phyloP scores from a whole-genome alignment of 2,113 vertebrate species.

The Grantiella picta region DNA sequence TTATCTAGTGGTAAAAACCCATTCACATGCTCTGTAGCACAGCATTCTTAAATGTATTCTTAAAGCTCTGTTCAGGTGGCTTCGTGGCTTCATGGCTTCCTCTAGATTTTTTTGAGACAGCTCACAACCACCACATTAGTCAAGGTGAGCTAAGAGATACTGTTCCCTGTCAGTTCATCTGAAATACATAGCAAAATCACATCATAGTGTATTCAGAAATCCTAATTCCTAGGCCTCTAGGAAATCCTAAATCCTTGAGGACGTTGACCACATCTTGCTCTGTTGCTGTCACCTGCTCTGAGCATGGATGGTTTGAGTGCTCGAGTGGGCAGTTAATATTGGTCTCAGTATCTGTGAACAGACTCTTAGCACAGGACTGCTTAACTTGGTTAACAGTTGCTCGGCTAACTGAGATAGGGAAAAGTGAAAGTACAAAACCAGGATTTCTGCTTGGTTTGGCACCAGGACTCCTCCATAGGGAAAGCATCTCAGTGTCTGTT shows the following conservation, averaged over 20 bases:
- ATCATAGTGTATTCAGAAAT: background rate
- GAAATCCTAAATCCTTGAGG: background rate
- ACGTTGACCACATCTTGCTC: background rate
- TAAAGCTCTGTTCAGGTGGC: background rate
- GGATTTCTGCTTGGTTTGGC: background rate
- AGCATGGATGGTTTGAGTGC: background rate
- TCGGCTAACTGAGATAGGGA: background rate
- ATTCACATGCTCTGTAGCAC: background rate
- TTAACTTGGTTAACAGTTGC: background rate
- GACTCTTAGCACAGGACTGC: background rate
- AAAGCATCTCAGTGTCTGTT: background rate
- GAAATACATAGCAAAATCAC: background rate
- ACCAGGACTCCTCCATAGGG: fast-evolving
- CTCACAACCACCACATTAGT: background rate
- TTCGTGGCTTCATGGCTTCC: background rate
- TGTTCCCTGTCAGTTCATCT: background rate
- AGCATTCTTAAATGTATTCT: fast-evolving
- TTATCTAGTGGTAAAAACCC: background rate
- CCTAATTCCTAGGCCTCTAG: background rate
- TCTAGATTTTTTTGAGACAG: background rate
- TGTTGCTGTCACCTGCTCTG: background rate
- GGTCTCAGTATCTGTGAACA: background rate
- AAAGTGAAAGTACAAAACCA: background rate
- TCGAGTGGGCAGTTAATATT: background rate
- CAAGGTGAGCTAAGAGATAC: background rate